These are phyloP conservation scores for Dermochelys coriacea DNA, from an alignment of 2,797 vertebrate genomes.

Conservation along the genomic window DNA sequence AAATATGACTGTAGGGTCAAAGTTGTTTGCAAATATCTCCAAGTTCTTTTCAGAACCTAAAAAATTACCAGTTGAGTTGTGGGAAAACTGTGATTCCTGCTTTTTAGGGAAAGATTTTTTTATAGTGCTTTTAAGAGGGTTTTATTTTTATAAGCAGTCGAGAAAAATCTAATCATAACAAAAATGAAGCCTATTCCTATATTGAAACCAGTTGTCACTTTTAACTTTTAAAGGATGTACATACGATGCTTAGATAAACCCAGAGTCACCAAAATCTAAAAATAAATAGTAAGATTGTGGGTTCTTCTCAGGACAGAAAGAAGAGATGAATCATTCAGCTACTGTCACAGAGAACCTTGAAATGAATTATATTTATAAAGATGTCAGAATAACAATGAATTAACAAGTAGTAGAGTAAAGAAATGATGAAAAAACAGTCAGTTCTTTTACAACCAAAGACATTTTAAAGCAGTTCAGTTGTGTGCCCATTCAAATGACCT, in stretches of 20 bases:
- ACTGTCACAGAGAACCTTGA: not conserved
- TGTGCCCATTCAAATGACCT: not conserved
- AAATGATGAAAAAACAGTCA: not conserved
- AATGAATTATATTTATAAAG: not conserved
- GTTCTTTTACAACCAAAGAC: not conserved
- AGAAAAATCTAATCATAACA: not conserved
- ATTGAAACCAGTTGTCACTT: not conserved
- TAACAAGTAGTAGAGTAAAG: not conserved
- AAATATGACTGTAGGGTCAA: not conserved
- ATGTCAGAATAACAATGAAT: not conserved
- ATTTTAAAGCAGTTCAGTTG: not conserved
- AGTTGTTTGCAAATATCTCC: not conserved
- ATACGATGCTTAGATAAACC: not conserved
- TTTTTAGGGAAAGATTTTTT: too few relatives aligned
- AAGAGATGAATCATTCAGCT: not conserved
- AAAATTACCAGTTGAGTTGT: not conserved
- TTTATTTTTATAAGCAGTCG: not conserved
- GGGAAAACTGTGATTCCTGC: not conserved
- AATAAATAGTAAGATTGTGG: not conserved
- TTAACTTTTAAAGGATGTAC: accelerated
- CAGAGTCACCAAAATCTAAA: not conserved
- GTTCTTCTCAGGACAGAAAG: not conserved
- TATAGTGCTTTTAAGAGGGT: not conserved
- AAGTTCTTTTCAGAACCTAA: not conserved
- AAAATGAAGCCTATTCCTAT: not conserved